Evolutionary conservation across 2,888 invertebrate species (phyloP).

Genomic region (Lathronympha strigana): DNA sequence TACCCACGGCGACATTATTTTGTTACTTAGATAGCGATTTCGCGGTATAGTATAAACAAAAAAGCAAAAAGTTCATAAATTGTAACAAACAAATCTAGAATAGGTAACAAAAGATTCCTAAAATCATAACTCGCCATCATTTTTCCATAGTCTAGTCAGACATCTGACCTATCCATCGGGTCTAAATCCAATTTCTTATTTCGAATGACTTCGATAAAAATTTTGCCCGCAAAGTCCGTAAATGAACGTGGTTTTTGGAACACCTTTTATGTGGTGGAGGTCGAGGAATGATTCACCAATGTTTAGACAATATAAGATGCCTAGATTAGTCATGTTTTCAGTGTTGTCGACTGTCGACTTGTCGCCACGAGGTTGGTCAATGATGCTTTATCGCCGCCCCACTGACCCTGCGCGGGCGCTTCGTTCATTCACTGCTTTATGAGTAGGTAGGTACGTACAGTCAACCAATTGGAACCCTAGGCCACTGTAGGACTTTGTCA

Average conservation of each 20-base stretch:
- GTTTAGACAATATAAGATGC: conserved; percentile 30
- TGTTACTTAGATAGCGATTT: conserved; percentile 10
- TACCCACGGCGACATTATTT: conserved; percentile 20
- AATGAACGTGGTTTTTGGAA: background rate
- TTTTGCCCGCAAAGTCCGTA: background rate
- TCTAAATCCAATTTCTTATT: no score
- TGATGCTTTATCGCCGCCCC: conserved; percentile 44
- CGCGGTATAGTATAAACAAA: background rate
- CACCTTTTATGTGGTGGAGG: background rate
- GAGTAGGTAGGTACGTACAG: no score
- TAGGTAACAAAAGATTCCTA: no score
- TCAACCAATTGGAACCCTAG: no score
- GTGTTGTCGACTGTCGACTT: conserved; percentile 27
- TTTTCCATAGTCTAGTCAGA: no score
- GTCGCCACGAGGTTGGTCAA: conserved; percentile 32
- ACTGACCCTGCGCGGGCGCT: conserved; percentile 44
- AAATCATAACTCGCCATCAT: no score
- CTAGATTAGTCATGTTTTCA: conserved; percentile 38
- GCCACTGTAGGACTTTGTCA: no score
- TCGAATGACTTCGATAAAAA: no score
- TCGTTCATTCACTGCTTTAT: conserved; percentile 39
- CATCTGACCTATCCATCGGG: no score
- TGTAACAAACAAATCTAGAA: no score
- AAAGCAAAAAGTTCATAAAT: background rate
- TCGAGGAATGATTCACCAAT: conserved; percentile 34